phyloP scores from a whole-genome alignment of 2,113 vertebrate species.

The Charina bottae region DNA sequence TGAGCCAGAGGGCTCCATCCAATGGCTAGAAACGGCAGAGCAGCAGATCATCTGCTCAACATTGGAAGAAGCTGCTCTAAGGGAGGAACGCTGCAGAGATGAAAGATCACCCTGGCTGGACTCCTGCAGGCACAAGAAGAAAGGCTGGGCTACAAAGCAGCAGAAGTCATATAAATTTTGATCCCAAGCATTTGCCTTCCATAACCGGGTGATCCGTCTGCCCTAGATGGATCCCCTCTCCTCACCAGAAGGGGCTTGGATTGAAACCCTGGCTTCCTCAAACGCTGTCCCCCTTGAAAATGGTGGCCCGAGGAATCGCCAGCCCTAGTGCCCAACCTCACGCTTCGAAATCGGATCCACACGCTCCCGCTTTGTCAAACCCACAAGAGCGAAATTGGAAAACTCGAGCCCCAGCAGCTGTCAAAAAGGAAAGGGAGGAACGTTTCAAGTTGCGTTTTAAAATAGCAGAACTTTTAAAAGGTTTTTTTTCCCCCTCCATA shows the following conservation, averaged over 20 bases:
- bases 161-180: background rate
- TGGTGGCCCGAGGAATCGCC: background rate
- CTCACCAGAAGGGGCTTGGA: fast-evolving
- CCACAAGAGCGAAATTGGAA: background rate
- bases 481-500: conserved; percentile 55
- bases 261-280: background rate
- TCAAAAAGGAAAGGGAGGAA: background rate
- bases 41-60: background rate
- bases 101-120: background rate
- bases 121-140: background rate
- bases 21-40: background rate
- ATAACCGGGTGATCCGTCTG: fast-evolving
- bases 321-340: background rate
- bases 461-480: conserved; percentile 34
- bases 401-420: background rate
- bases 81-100: background rate
- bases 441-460: background rate
- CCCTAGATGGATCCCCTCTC: background rate
- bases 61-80: too few species aligned
- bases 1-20: background rate
- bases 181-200: background rate
- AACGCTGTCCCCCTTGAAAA: background rate
- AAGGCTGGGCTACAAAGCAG: fast-evolving
- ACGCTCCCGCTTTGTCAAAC: background rate
- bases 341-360: background rate